Evolutionary conservation across 1,140 invertebrate species (phyloP).

Genomic region (Plutomurus gul): DNA sequence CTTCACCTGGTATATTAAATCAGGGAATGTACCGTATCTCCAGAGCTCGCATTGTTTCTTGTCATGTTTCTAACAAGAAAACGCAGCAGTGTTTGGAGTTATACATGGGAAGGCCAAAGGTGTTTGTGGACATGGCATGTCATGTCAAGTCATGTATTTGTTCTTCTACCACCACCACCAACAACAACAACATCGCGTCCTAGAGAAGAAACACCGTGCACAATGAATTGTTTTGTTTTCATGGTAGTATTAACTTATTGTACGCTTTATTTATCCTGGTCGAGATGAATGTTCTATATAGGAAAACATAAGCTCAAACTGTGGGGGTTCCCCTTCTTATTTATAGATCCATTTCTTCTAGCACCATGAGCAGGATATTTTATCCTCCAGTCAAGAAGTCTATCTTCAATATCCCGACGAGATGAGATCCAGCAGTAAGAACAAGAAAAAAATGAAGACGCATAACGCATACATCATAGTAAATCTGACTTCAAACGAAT

Average conservation of each 20-base stretch:
- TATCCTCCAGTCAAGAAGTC: neutral
- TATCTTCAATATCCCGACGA: neutral
- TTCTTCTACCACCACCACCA: neutral
- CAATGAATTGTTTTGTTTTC: slow-evolving; percentile 8
- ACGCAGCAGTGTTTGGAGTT: neutral
- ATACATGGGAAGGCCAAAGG: slow-evolving; percentile 2
- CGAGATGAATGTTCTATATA: slow-evolving; percentile 13
- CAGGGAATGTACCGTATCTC: too few species aligned
- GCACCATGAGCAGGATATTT: too few species aligned
- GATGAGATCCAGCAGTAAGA: neutral
- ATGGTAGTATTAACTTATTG: neutral
- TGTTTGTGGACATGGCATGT: slow-evolving; percentile 13
- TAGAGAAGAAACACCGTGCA: neutral
- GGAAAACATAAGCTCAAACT: slow-evolving; percentile 18
- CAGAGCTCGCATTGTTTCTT: slow-evolving; percentile 10
- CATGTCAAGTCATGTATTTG: neutral
- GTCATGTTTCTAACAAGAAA: neutral
- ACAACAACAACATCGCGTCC: too few species aligned
- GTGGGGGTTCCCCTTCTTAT: slow-evolving; percentile 23
- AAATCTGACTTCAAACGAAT: too few species aligned
- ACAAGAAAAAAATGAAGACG: too few species aligned
- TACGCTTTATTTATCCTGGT: neutral
- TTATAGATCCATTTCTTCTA: slow-evolving; percentile 7
- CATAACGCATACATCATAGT: too few species aligned
- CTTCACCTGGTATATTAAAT: too few species aligned